Conservation (phyloP, 2,113 vertebrate genomes). For the Aegotheles bennettii region DNA sequence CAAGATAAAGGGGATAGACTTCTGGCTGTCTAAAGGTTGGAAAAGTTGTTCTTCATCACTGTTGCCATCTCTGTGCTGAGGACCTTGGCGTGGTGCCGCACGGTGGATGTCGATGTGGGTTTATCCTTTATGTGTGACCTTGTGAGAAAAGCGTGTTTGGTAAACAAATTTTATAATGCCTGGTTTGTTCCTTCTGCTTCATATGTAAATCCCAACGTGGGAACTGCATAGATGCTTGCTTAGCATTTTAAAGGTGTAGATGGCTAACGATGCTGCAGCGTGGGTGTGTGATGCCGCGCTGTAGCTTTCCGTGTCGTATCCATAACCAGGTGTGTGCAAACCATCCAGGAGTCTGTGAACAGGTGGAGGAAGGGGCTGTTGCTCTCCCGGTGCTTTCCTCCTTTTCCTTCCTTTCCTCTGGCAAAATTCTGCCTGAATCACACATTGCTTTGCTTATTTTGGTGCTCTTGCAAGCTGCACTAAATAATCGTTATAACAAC, state of each 20-base stretch:
- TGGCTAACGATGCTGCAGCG: background rate
- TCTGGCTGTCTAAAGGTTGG: background rate
- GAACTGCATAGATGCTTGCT: background rate
- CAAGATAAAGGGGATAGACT: background rate
- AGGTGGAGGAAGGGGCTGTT: background rate
- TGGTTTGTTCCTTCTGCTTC: background rate
- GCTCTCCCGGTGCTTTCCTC: background rate
- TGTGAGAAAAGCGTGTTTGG: background rate
- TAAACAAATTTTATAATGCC: background rate
- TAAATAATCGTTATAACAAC: background rate
- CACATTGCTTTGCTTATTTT: background rate
- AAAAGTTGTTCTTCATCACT: background rate
- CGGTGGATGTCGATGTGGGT: fast-evolving
- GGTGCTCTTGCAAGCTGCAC: background rate
- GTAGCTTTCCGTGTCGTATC: background rate
- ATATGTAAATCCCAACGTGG: background rate
- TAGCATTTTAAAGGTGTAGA: background rate
- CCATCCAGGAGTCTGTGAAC: background rate
- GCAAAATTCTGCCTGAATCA: background rate
- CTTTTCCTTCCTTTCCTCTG: background rate
- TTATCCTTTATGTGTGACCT: background rate
- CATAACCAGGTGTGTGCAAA: background rate
- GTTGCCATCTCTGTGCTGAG: background rate
- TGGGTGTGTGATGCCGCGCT: background rate
- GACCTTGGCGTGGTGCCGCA: background rate